These are phyloP conservation scores for Ramphastos sulfuratus DNA, from an alignment of 2,113 vertebrate species.

Conservation along the genomic window DNA sequence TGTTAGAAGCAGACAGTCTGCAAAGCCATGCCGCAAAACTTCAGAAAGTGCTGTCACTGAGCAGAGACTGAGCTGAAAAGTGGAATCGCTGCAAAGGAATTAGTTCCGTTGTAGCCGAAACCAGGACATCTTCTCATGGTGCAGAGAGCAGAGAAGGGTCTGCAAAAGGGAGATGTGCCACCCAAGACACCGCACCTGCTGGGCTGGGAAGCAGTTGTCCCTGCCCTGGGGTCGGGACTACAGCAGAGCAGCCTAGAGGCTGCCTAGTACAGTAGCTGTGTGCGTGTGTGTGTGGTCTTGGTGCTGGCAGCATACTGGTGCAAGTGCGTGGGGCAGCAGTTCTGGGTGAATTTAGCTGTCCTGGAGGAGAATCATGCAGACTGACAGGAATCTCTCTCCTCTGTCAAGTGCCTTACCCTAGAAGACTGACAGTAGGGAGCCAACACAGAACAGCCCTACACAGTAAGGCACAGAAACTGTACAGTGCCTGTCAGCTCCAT, in stretches of 20 bases:
- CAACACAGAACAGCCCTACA: neutral
- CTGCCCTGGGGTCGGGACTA: neutral
- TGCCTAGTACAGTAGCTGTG: neutral
- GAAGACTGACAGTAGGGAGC: neutral
- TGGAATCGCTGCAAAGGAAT: neutral
- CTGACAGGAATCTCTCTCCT: neutral
- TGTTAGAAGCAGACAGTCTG: neutral
- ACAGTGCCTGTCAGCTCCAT: neutral
- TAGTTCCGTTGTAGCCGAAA: neutral
- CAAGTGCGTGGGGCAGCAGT: rapidly evolving
- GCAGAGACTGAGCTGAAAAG: neutral
- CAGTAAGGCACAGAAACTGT: neutral
- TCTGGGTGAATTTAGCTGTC: neutral
- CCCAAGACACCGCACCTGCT: rapidly evolving
- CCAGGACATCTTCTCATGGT: neutral
- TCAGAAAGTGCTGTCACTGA: neutral
- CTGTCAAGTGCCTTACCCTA: neutral
- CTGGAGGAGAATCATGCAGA: too few relatives aligned
- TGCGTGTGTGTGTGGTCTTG: neutral
- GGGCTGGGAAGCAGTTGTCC: neutral
- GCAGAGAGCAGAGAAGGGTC: neutral
- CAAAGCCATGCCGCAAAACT: neutral
- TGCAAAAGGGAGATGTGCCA: neutral
- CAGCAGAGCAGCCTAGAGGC: neutral
- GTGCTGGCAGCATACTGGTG: too few relatives aligned